phyloP scores from a whole-genome alignment of 2,797 vertebrate genomes.

The Rhadinocentrus ornatus region DNA sequence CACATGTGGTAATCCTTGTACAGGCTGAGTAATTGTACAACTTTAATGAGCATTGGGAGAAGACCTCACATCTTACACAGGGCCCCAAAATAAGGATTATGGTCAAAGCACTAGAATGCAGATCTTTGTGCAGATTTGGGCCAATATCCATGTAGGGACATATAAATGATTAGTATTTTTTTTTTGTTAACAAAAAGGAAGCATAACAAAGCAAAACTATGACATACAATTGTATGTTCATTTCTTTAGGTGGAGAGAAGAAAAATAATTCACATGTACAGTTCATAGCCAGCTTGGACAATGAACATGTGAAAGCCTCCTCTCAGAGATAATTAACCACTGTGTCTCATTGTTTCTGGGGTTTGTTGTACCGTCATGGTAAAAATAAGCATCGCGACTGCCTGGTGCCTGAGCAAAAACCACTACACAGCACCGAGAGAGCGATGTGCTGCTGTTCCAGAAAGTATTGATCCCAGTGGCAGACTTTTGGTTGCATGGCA shows the following conservation, averaged over 20 bases:
- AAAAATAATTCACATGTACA: background rate
- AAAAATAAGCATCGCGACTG: constrained; percentile 26
- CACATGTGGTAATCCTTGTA: background rate
- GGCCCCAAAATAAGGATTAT: background rate
- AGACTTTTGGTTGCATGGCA: background rate
- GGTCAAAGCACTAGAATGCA: constrained; percentile 15
- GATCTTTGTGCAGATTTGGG: constrained; percentile 22
- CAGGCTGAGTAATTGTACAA: background rate
- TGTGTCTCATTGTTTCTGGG: constrained; percentile 19
- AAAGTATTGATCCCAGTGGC: background rate
- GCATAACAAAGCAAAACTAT: constrained; percentile 16
- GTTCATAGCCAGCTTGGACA: constrained; percentile 10
- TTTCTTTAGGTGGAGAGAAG: constrained; percentile 24
- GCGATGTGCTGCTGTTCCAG: constrained; percentile 1
- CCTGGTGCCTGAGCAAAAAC: constrained; percentile 23
- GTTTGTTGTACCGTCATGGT: background rate
- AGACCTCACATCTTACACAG: background rate
- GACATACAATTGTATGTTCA: background rate
- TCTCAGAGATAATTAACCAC: constrained; percentile 15
- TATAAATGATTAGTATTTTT: constrained; percentile 8
- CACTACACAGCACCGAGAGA: constrained; percentile 16
- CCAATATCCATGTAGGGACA: constrained; percentile 11
- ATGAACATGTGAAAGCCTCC: background rate
- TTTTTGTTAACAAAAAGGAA: constrained; percentile 25
- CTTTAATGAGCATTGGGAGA: background rate